Conservation (phyloP, 2,797 vertebrate genomes). For the Sus cebifrons region DNA sequence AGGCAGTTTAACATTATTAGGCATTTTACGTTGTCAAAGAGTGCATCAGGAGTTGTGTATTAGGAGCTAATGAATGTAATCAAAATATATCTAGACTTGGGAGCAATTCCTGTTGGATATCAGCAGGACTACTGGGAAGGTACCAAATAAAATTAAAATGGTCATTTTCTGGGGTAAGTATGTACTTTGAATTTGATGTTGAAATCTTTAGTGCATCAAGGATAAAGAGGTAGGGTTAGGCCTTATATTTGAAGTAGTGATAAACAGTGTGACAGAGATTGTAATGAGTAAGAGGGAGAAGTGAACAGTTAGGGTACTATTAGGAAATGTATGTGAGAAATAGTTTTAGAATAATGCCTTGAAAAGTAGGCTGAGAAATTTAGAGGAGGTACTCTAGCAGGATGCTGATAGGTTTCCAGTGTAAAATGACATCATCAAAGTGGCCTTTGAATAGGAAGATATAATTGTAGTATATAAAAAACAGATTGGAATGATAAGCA, state of each 20-base stretch:
- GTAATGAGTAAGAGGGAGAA: not conserved
- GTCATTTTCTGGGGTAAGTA: conserved; percentile 15
- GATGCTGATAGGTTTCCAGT: not conserved
- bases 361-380: not conserved
- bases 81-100: not conserved
- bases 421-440: not conserved
- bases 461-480: not conserved
- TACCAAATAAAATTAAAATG: not conserved
- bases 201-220: not conserved
- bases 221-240: not conserved
- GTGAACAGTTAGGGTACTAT: not conserved
- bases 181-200: conserved; percentile 57
- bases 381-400: not conserved
- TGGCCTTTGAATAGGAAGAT: conserved; percentile 12
- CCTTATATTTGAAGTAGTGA: not conserved
- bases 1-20: not conserved
- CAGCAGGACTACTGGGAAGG: not conserved
- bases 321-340: not conserved
- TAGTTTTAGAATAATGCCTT: not conserved
- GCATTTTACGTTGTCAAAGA: not conserved
- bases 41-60: not conserved
- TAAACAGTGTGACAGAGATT: not conserved
- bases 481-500: not conserved
- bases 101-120: not conserved
- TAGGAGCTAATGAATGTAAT: conserved; percentile 23